Conservation (phyloP, 2,113 vertebrate genomes). For the Isichthys henryi region DNA sequence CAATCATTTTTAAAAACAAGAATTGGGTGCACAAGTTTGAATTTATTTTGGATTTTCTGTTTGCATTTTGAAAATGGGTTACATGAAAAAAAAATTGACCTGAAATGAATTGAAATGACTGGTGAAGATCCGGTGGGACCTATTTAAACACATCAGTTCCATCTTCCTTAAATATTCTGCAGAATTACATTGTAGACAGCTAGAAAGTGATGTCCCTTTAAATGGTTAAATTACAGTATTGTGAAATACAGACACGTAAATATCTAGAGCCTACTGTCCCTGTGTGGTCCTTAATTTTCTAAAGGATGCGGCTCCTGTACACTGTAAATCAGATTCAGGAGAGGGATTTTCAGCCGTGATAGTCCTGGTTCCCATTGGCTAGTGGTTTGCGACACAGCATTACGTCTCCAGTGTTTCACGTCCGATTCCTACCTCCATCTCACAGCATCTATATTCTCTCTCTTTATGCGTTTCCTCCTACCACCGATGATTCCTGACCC, state of each 20-base stretch:
- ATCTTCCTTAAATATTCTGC: neutral
- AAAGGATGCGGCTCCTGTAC: conserved; percentile 90
- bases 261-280: conserved; percentile 50
- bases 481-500: neutral
- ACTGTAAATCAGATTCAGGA: conserved; percentile 79
- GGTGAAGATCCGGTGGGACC: neutral
- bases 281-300: conserved; percentile 90
- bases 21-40: no score
- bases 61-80: no score
- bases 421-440: neutral
- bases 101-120: neutral
- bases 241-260: neutral
- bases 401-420: neutral
- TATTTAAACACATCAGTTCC: neutral
- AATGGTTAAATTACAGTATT: neutral
- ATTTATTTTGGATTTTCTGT: no score
- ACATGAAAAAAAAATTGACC: no score
- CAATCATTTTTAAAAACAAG: no score
- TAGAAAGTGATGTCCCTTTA: neutral
- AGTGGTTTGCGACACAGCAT: neutral
- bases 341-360: conserved; percentile 86
- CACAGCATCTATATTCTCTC: neutral
- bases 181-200: neutral
- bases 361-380: conserved; percentile 66
- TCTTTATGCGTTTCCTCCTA: neutral